phyloP scores from a whole-genome alignment of 1,140 invertebrate genomes.

The Diorhabda sublineata region DNA sequence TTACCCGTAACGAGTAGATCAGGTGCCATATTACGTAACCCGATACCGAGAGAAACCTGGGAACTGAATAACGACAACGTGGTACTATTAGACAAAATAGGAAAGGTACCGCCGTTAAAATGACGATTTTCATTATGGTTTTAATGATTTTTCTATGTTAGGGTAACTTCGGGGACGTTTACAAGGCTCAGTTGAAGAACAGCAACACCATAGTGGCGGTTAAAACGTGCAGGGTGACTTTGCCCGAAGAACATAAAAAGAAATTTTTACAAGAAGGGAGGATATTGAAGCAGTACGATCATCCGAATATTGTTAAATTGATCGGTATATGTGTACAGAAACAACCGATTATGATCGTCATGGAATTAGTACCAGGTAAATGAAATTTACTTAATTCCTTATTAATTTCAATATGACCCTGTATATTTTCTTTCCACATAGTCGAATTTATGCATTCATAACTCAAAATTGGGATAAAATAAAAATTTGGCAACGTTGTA shows the following conservation, averaged over 20 bases:
- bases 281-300: conserved; percentile 94
- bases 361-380: conserved; percentile 91
- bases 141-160: conserved; percentile 42
- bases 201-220: conserved; percentile 86
- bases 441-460: too few species aligned
- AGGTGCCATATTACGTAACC: conserved; percentile 80
- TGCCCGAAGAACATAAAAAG: conserved; percentile 93
- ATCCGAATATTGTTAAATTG: conserved; percentile 93
- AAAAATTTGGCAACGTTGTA: too few species aligned
- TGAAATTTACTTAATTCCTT: not conserved
- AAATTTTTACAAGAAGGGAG: conserved; percentile 95
- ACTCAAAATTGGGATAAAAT: too few species aligned
- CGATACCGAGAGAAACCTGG: conserved; percentile 90
- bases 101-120: conserved; percentile 59
- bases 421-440: too few species aligned
- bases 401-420: too few species aligned
- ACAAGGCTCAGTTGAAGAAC: conserved; percentile 80
- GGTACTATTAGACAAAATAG: conserved; percentile 88
- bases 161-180: conserved; percentile 98
- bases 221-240: conserved; percentile 89
- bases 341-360: conserved; percentile 98
- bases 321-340: conserved; percentile 97
- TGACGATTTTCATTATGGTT: too few species aligned
- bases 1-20: conserved; percentile 87
- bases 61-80: conserved; percentile 96